Evolutionary conservation across 2,797 vertebrate genomes (phyloP), one percentile per base, ranked within the genome.

Genomic region (Falco naumanni): DNA sequence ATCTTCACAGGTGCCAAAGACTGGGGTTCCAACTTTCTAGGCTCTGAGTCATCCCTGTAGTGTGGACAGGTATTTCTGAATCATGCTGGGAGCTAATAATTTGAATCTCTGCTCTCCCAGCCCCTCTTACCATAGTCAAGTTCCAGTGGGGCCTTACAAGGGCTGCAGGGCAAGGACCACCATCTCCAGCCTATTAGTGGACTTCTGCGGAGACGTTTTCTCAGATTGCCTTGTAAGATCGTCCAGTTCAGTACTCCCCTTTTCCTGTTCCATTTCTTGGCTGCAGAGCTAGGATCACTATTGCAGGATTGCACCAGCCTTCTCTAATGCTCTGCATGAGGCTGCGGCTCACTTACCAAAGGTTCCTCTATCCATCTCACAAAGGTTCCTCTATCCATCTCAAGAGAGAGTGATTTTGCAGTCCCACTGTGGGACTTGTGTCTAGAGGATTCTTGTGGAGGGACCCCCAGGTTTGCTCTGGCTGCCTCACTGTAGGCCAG

Each of bases 171-270:
- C 39, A 74, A 77, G 29, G 64, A 61, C n/a, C 56, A 31, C 29
- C 28, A 45, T 31, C 60, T 77, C 37, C 75, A 85, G 21, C 33
- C 21, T 77, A 17, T 28, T 33, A 59, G 34, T 14, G 29, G 31
- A 22, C 50, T 69, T 75, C 43, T 28, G n/a, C 84, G 37, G 64
- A 80, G 53, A 29, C 1, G 0, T 37, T 84, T 78, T 63, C 56
- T 87, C 80, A 64, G 18, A n/a, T 2, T 48, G 51, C 50, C 29
- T 77, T 33, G 7, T n/a, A 41, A n/a, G n/a, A n/a, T 9, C 0
- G 0, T 33, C 34, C 0, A 0, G 48, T 34, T 87, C 65, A 47
- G 16, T 5, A 31, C 3, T 24, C 7, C 16, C 28, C 33, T 20
- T 61, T 45, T 51, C 24, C 33, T 83, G 26, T 51, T 74, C 26